Percentiles rank a stretch among this genome's conserved stretches.
Evolutionary conservation across 2,888 invertebrate genomes (phyloP).

Genomic region (Anoplius nigerrimus): DNA sequence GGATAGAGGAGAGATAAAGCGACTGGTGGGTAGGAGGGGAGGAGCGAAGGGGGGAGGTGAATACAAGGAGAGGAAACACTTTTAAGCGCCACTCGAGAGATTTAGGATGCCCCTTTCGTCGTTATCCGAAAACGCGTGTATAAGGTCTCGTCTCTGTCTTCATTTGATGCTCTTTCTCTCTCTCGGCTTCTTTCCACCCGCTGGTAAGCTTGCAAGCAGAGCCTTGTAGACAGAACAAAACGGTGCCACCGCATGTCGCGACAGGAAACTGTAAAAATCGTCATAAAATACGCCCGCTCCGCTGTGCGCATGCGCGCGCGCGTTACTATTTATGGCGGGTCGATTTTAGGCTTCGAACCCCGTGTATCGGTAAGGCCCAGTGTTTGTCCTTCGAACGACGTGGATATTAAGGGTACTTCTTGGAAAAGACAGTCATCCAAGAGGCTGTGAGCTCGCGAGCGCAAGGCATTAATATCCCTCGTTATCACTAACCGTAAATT

Average conservation of each 20-base stretch:
- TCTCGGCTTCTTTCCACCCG: too few species aligned
- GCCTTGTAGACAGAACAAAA: constrained; percentile 18
- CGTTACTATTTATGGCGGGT: neutral
- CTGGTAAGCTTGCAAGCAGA: too few species aligned
- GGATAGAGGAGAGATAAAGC: too few species aligned
- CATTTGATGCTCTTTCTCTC: too few species aligned
- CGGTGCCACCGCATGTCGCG: constrained; percentile 21
- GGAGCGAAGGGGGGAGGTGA: neutral
- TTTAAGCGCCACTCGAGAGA: constrained; percentile 11
- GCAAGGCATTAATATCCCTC: too few species aligned
- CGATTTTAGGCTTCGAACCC: too few species aligned
- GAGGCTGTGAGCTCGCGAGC: too few species aligned
- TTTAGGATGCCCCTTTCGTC: constrained; percentile 8
- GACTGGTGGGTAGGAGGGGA: neutral
- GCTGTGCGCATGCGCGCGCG: constrained; percentile 12
- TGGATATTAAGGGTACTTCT: too few species aligned
- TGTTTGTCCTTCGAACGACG: neutral
- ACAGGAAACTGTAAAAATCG: constrained; percentile 50
- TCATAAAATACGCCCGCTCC: constrained; percentile 49
- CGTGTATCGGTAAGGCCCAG: too few species aligned
- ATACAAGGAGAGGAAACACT: neutral
- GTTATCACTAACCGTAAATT: too few species aligned
- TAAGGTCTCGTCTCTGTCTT: too few species aligned
- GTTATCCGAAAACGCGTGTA: neutral
- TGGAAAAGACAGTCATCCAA: too few species aligned